Base-by-base conservation (phyloP, 2,113 vertebrate species). In the Oncorhynchus gorbuscha region DNA sequence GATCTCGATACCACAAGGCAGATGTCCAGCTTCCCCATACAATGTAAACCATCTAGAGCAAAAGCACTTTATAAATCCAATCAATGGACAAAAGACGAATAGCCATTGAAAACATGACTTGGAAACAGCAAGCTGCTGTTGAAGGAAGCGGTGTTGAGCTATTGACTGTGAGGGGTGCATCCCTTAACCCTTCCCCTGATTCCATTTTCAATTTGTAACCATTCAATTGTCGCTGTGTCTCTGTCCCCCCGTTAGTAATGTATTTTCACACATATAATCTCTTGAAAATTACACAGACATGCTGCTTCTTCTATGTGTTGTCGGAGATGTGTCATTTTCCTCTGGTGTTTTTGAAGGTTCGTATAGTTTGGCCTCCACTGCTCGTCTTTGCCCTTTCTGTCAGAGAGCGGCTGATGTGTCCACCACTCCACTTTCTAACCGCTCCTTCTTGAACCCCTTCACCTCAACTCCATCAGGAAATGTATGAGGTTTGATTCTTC, bases 401-500 rank as follows among this genome's bases (percentile, higher is more conserved):
- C 39, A 45, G 9, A 45, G 39, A 3, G 9, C 39, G 8, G 39
- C 39, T 45, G 39, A 11, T 9, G 9, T 0, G 2, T 45, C 39
- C 39, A 11, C 9, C 39, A 0, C 9, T 45, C 9, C 39, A 9
- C 9, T 45, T 45, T 45, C 39, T 45, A 45, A 45, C 11, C 66
- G 22, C 45, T 77, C 76, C 49, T 74, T 84, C 65, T 83, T 39
- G 67, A 82, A 80, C 74, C 61, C 73, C 62, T 83, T 49, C 67
- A 69, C 79, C 72, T 74, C 51, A 55, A 75, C 70, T 78, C 77
- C 66, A 74, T 84, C 72, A 77, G 58, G 62, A 85, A 77, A 88
- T 86, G 16, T 79, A 83, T 83, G 79, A 88, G 79, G 84, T 81
- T 77, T 76, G 73, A 85, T 77, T 64, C 76, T 24, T 74, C 81